Percentiles rank a stretch among this genome's conserved stretches.
Evolutionary conservation across 2,113 vertebrate genomes (phyloP).

Genomic region (Neolamprologus devosi): DNA sequence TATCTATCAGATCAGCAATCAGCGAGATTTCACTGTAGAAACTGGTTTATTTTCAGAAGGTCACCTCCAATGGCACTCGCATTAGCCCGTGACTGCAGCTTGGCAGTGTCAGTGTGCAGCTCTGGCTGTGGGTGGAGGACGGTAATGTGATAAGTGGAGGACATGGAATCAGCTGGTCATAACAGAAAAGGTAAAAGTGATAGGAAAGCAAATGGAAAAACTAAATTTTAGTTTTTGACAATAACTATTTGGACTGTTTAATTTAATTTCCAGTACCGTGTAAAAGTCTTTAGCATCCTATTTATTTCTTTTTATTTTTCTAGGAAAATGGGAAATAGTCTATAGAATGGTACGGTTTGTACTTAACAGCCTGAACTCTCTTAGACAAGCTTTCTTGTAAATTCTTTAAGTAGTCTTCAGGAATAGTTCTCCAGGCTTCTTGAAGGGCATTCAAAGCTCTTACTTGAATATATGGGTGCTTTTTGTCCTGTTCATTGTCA

Average conservation of each 20-base stretch:
- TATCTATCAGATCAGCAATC: conserved; percentile 19
- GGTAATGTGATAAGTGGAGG: conserved; percentile 1
- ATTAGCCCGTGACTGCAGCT: not conserved
- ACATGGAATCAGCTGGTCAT: conserved; percentile 17
- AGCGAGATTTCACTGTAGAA: not conserved
- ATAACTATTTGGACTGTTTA: not conserved
- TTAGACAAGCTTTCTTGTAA: not conserved
- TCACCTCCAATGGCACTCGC: not conserved
- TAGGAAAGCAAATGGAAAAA: not conserved
- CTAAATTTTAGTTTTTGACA: not conserved
- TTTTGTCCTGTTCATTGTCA: not conserved
- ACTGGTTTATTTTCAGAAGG: not conserved
- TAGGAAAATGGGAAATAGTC: not conserved
- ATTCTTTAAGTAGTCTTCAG: not conserved
- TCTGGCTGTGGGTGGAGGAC: not conserved
- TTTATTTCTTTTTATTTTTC: not conserved
- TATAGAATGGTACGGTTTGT: not conserved
- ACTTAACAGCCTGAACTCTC: not conserved
- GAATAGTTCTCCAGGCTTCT: not conserved
- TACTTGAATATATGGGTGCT: not conserved
- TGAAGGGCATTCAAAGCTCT: not conserved
- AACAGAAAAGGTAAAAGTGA: not conserved
- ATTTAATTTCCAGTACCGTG: not conserved
- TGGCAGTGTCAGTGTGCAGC: not conserved
- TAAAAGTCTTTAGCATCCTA: not conserved